phyloP scores from a whole-genome alignment of 1,140 invertebrate species.

The Zaprionus tsacasi region DNA sequence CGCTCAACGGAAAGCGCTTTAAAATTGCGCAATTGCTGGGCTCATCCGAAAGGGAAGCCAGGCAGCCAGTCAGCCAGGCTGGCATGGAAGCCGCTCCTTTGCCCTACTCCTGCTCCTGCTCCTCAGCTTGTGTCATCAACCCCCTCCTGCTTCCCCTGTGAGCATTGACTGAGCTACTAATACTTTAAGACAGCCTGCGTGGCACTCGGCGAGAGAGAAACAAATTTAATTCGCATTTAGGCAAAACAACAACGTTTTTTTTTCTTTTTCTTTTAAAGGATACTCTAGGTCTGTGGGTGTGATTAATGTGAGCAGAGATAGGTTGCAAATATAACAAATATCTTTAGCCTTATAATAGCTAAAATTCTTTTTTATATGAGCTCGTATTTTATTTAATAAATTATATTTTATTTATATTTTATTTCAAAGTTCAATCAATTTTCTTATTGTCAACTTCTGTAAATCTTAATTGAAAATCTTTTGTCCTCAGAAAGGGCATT shows the following conservation, averaged over 20 bases:
- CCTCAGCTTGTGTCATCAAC: not conserved
- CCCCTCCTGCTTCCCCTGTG: not conserved
- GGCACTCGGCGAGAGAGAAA: conserved; percentile 45
- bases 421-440: not conserved
- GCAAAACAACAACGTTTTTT: conserved; percentile 44
- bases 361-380: too few species aligned
- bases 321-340: not conserved
- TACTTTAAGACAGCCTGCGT: conserved; percentile 73
- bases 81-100: not conserved
- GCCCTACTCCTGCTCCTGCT: not conserved
- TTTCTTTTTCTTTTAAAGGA: not conserved
- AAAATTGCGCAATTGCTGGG: conserved; percentile 66
- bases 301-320: not conserved
- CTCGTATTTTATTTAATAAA: too few species aligned
- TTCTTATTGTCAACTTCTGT: not conserved
- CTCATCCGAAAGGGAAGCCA: conserved; percentile 45
- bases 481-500: conserved; percentile 1
- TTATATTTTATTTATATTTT: too few species aligned
- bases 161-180: conserved; percentile 65
- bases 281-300: not conserved
- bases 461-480: too few species aligned
- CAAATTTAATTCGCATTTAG: conserved; percentile 81
- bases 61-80: too few species aligned
- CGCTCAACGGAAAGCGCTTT: conserved; percentile 53
- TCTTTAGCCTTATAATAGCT: too few species aligned